phyloP scores from a whole-genome alignment of 2,888 invertebrate species.

The Autographa pulchrina region DNA sequence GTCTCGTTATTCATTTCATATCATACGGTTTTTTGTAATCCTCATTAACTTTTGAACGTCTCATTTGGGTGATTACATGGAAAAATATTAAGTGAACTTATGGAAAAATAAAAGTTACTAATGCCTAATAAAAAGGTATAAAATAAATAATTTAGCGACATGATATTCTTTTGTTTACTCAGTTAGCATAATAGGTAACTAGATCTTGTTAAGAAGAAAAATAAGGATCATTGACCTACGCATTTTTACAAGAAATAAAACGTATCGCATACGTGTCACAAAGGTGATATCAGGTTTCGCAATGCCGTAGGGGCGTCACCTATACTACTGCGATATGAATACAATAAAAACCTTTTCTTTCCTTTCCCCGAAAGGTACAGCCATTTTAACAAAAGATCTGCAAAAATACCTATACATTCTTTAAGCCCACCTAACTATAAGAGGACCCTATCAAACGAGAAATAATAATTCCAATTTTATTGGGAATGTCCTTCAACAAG shows the following conservation, averaged over 20 bases:
- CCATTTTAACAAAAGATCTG: conserved; percentile 44
- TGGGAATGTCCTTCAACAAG: conserved; percentile 80
- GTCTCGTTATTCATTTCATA: too few relatives aligned
- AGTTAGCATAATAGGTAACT: conserved; percentile 3
- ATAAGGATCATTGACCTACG: conserved; percentile 25
- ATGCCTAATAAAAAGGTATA: background rate
- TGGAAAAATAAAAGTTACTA: background rate
- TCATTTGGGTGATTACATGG: too few relatives aligned
- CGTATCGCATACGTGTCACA: conserved; percentile 26
- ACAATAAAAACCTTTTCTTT: conserved; percentile 56
- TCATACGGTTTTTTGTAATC: too few relatives aligned
- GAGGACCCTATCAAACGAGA: conserved; percentile 50
- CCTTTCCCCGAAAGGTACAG: conserved; percentile 34
- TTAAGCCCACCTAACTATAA: conserved; percentile 57
- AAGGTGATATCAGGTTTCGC: conserved; percentile 45
- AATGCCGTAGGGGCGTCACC: conserved; percentile 48
- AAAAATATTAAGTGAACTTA: too few relatives aligned
- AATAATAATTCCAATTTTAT: conserved; percentile 77
- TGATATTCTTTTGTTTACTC: conserved; percentile 11
- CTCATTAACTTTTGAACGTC: too few relatives aligned
- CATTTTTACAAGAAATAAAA: conserved; percentile 45
- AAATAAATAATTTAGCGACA: too few relatives aligned
- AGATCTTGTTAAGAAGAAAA: conserved; percentile 18
- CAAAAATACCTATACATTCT: conserved; percentile 57
- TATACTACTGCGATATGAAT: conserved; percentile 46